A percentile compares a stretch with the other conserved stretches of the same genome.
phyloP scores from a whole-genome alignment of 1,140 invertebrate species.

The Drosophila erecta region DNA sequence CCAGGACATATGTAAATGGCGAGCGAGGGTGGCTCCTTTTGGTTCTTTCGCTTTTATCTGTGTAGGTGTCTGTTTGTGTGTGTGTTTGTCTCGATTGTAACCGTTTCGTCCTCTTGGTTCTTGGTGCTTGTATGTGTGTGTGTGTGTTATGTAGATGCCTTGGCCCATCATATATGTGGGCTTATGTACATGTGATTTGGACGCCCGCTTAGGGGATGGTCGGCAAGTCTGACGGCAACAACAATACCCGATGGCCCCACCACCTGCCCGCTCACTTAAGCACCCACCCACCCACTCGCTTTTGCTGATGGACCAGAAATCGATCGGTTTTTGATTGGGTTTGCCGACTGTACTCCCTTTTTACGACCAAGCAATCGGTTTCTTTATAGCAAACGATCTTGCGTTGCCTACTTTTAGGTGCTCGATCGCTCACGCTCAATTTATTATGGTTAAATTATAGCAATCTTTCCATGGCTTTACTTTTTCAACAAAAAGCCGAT shows the following conservation, averaged over 20 bases:
- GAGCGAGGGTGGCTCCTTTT: conserved; percentile 63
- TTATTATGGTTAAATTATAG: not conserved
- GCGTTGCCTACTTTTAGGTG: conserved; percentile 51
- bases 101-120: conserved; percentile 8
- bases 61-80: conserved; percentile 5
- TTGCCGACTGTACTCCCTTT: conserved; percentile 33
- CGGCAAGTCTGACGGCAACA: conserved; percentile 14
- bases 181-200: conserved; percentile 37
- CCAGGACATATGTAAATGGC: conserved; percentile 67
- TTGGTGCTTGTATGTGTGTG: not conserved
- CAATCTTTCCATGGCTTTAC: not conserved
- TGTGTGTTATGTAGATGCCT: conserved; percentile 19
- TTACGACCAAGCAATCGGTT: not conserved
- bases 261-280: conserved; percentile 7
- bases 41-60: conserved; percentile 7
- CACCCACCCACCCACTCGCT: not conserved
- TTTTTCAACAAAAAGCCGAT: not conserved
- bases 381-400: conserved; percentile 60
- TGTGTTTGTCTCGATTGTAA: conserved; percentile 18
- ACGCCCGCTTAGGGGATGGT: conserved; percentile 43
- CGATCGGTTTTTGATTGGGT: conserved; percentile 25
- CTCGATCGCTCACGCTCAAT: not conserved
- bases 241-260: conserved; percentile 27
- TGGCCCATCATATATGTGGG: conserved; percentile 18
- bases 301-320: conserved; percentile 20